Evolutionary conservation across 2,888 invertebrate species (phyloP), one percentile per base, ranked within the genome.

Genomic region (Myopa testacea): DNA sequence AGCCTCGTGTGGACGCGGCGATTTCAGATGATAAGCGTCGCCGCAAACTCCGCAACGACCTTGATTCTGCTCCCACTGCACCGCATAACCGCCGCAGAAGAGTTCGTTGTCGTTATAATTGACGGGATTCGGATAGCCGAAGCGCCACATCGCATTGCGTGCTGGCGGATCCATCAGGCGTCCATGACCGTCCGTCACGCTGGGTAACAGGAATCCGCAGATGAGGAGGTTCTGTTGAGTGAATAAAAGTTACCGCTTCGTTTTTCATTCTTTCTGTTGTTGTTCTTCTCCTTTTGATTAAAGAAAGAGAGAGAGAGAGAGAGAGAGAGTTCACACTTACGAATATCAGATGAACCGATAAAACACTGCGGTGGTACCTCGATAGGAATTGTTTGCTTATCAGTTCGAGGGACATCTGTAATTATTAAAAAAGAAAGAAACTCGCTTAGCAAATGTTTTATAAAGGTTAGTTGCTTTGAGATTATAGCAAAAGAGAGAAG

Each of bases 91-190:
- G 38, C 97, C 97, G 87, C 98, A 98, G 90, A 95, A 97, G 19
- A 97, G 92, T 89, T 97, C 97, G 85, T 97, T 97, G 89, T 98
- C 97, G 84, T 97, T 96, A 88, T 97, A 98, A 90, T 98, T 96
- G 78, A 96, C 95, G 3, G 97, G 96, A 90, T 95, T 97, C n/a
- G 95, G 95, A 90, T 94, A 98, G 0, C 98, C 98, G 86, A 95
- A 95, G 79, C 98, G 91, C 98, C 98, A 98, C 96, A 97, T 97
- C 71, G 95, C 94, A 90, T 97, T 96, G 79, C 98, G 92, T 0
- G 96, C 94, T 4, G 98, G 97, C 0, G 98, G 98, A 88, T 97
- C 96, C 95, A 97, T 95, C 80, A 98, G 90, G 62, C 97, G 90
- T 4, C 97, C 97, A 90, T 96, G 96, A 10, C 95, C 94, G 81